Conservation (phyloP, 1,140 invertebrate genomes). For the Drosophila pseudoananassae region DNA sequence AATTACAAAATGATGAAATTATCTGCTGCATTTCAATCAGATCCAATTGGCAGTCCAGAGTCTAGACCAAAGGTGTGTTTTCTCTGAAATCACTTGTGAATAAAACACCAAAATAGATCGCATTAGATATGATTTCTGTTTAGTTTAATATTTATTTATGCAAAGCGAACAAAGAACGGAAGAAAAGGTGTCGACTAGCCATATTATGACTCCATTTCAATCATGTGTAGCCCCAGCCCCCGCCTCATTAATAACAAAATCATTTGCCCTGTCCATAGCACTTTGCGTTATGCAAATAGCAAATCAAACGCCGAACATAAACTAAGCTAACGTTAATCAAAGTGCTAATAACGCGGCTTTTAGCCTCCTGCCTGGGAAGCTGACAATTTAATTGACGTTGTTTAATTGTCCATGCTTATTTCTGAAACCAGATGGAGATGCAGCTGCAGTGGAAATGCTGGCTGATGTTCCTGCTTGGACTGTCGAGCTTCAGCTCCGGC, state of each 20-base stretch:
- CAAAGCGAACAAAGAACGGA: slow-evolving; percentile 6
- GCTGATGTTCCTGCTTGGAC: slow-evolving; percentile 37
- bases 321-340: slow-evolving; percentile 46
- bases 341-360: slow-evolving; percentile 40
- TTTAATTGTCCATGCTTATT: slow-evolving; percentile 48
- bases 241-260: slow-evolving; percentile 15
- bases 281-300: slow-evolving; percentile 62
- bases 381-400: slow-evolving; percentile 43
- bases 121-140: slow-evolving; percentile 13
- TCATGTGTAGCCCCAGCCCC: slow-evolving; percentile 5
- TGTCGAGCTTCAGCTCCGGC: slow-evolving; percentile 15
- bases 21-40: slow-evolving; percentile 61
- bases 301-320: slow-evolving; percentile 29
- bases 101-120: slow-evolving; percentile 1
- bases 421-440: slow-evolving; percentile 56
- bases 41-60: slow-evolving; percentile 11
- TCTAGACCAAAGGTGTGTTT: slow-evolving; percentile 27
- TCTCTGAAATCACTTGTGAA: slow-evolving; percentile 1
- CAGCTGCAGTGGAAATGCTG: slow-evolving; percentile 46
- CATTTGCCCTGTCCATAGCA: slow-evolving; percentile 14
- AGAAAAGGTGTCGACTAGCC: slow-evolving; percentile 2
- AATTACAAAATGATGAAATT: slow-evolving; percentile 72
- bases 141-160: slow-evolving; percentile 24
- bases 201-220: slow-evolving; percentile 8
- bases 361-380: not conserved